phyloP scores from a whole-genome alignment of 2,797 vertebrate species.

The Gastrophryne carolinensis region DNA sequence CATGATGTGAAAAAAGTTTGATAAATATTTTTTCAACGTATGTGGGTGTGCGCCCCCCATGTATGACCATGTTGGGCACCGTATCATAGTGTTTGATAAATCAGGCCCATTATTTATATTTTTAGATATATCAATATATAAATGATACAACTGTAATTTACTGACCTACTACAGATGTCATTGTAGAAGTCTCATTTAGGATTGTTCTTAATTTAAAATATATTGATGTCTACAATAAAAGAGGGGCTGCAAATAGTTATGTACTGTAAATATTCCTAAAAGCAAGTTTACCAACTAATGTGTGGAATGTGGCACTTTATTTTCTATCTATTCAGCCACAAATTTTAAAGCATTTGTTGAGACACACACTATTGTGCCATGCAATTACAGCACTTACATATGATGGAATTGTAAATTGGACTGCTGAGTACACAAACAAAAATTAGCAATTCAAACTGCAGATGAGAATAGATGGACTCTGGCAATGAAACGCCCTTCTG shows the following conservation, averaged over 20 bases:
- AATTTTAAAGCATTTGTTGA: slow-evolving; percentile 12
- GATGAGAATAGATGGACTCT: slow-evolving; percentile 5
- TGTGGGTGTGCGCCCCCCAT: too few species aligned
- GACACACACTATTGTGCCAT: slow-evolving; percentile 12
- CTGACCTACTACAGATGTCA: too few species aligned
- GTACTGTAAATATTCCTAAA: background rate
- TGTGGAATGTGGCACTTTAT: background rate
- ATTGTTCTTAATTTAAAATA: background rate
- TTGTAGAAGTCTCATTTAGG: background rate
- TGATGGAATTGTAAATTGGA: slow-evolving; percentile 28
- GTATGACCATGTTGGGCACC: too few species aligned
- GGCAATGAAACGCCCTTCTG: slow-evolving; percentile 36
- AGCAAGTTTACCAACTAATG: background rate
- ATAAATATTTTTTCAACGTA: too few species aligned
- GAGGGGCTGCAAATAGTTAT: background rate
- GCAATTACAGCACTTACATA: slow-evolving; percentile 18
- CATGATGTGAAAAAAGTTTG: too few species aligned
- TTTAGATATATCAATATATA: background rate
- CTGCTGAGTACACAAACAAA: slow-evolving; percentile 37
- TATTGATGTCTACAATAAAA: background rate
- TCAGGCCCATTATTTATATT: background rate
- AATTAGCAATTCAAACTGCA: slow-evolving; percentile 42
- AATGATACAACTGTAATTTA: background rate
- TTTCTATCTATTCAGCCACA: background rate
- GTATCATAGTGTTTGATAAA: too few species aligned